Conservation (phyloP, 2,797 vertebrate species). For the Bryconaethiops microstoma region DNA sequence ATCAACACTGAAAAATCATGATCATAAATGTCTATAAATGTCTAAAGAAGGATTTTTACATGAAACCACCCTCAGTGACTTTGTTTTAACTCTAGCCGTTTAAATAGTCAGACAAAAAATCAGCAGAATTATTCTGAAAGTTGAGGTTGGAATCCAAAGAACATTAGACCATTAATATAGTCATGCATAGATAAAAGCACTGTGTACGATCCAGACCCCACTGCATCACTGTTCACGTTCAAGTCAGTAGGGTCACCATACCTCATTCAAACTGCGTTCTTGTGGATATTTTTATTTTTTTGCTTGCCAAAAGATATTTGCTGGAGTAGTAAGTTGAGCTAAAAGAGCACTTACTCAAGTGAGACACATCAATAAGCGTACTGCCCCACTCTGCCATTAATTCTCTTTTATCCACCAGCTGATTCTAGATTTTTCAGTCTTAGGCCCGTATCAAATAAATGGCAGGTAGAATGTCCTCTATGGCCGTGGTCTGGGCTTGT, state of each 20-base stretch:
- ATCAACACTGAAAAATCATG: too few relatives aligned
- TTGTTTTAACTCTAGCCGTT: too few relatives aligned
- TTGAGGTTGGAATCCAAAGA: too few relatives aligned
- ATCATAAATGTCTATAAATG: too few relatives aligned
- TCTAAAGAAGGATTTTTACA: too few relatives aligned
- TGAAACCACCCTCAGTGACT: too few relatives aligned
- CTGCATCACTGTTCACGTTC: not conserved
- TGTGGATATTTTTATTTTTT: not conserved
- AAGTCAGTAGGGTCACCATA: not conserved
- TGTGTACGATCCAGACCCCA: not conserved
- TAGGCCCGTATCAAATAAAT: conserved; percentile 40
- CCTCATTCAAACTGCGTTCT: not conserved
- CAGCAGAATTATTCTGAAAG: too few relatives aligned
- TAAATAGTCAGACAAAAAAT: too few relatives aligned
- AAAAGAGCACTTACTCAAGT: conserved; percentile 39
- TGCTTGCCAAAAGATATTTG: conserved; percentile 8
- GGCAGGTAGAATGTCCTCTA: conserved; percentile 46
- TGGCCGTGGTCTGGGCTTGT: conserved; percentile 20
- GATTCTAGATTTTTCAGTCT: conserved; percentile 46
- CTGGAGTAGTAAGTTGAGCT: conserved; percentile 6
- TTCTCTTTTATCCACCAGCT: conserved; percentile 46
- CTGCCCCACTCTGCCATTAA: conserved; percentile 32
- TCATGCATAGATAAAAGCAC: not conserved
- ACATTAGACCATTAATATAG: too few relatives aligned
- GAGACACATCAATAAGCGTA: conserved; percentile 46